Evolutionary conservation across 2,888 invertebrate species (phyloP).

Genomic region (Drosophila barbarae): DNA sequence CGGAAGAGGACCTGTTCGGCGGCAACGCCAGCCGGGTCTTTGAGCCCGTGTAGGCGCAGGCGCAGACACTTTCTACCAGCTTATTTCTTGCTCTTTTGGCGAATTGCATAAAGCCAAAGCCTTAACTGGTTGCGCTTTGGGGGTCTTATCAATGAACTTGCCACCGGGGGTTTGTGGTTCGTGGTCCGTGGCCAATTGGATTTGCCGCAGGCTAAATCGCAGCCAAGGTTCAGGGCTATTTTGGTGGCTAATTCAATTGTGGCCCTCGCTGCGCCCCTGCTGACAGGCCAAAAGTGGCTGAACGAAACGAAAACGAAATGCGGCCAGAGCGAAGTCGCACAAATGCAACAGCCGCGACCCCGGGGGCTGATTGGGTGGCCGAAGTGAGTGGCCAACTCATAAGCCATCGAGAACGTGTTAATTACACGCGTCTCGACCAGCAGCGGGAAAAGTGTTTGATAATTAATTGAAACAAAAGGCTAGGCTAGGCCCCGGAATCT

Average conservation of each 20-base stretch:
- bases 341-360: conserved; percentile 51
- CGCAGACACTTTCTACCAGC: conserved; percentile 61
- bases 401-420: conserved; percentile 69
- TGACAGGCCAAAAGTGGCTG: conserved; percentile 44
- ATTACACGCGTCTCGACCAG: conserved; percentile 42
- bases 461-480: conserved; percentile 55
- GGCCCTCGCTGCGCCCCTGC: conserved; percentile 22
- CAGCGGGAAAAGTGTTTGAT: conserved; percentile 29
- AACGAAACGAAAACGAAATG: conserved; percentile 48
- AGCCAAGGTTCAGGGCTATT: conserved; percentile 66
- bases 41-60: conserved; percentile 25
- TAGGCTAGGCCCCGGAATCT: conserved; percentile 12
- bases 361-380: conserved; percentile 6
- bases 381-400: conserved; percentile 34
- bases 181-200: conserved; percentile 52
- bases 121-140: conserved; percentile 35
- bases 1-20: conserved; percentile 49
- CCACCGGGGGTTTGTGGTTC: conserved; percentile 1
- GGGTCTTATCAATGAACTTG: conserved; percentile 67
- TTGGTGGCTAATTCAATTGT: conserved; percentile 66
- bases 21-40: conserved; percentile 28
- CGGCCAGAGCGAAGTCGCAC: conserved; percentile 70
- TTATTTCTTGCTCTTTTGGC: conserved; percentile 13
- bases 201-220: conserved; percentile 55
- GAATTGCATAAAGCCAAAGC: conserved; percentile 35